Evolutionary conservation across 2,888 invertebrate genomes (phyloP), one percentile per base, ranked within the genome.

Genomic region (Nysson spinosus): DNA sequence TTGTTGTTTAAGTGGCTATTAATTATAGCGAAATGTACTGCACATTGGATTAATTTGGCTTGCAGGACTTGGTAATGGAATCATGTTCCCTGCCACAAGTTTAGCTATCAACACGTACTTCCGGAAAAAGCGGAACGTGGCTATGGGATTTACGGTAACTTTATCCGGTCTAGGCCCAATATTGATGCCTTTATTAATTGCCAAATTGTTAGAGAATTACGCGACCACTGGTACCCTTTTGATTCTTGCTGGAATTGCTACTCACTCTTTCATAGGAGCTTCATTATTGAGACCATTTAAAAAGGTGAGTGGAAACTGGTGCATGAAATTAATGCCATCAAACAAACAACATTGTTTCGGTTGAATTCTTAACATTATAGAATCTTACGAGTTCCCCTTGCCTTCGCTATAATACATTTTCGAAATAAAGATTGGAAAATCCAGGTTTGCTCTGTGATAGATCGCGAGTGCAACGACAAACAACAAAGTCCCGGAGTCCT

Each of bases 21-120:
- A n/a, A n/a, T n/a, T n/a, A n/a, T n/a, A n/a, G n/a, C n/a, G n/a
- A n/a, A n/a, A n/a, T n/a, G n/a, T n/a, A n/a, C n/a, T n/a, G n/a
- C n/a, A n/a, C n/a, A n/a, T n/a, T n/a, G n/a, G n/a, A n/a, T n/a
- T n/a, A n/a, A n/a, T n/a, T n/a, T 35, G 16, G 14, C 39, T 65
- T 34, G 1, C 75, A 90, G 90, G 89, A 34, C 61, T 88, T 28
- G 90, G 89, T 1, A 87, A 88, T 65, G 88, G 88, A 22, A 85
- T 89, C 30, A 69, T 88, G 34, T 85, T 87, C 77, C 88, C 89
- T 16, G 87, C 89, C 3, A 88, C 88, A 28, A 88, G 85, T 64
- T 75, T 89, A 40, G 89, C 89, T 0, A 79, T 88, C 22, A 89
- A 89, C 65, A 85, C 88, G 1, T 90, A 89, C 64, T 90, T 90